Conservation (phyloP, 2,888 invertebrate genomes). For the Candidula unifasciata region DNA sequence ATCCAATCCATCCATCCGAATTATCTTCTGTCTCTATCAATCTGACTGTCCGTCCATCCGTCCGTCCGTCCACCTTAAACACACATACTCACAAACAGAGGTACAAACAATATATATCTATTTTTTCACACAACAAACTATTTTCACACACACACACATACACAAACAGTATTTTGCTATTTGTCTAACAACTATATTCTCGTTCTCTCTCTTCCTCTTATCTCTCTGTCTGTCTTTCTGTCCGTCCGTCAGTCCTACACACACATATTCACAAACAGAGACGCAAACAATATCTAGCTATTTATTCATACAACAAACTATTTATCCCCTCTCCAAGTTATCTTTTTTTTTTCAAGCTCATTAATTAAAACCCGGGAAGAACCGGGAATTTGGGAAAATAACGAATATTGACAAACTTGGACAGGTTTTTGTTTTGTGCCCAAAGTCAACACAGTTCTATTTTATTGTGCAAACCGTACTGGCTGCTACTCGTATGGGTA, state of each 20-base stretch:
- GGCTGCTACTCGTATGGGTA: background rate
- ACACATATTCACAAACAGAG: background rate
- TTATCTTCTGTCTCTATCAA: no score
- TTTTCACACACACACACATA: no score
- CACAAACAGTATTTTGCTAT: no score
- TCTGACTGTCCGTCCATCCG: no score
- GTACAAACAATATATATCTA: no score
- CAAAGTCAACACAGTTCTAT: slow-evolving; percentile 12
- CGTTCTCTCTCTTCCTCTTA: no score
- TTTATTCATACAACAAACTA: background rate
- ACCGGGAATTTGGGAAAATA: background rate
- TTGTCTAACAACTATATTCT: no score
- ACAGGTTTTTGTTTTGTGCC: slow-evolving; percentile 15
- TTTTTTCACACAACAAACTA: background rate
- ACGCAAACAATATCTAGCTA: no score
- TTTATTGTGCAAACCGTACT: slow-evolving; percentile 12
- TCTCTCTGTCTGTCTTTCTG: no score
- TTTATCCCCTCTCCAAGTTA: background rate
- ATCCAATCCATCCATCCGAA: no score
- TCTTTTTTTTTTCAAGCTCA: slow-evolving; percentile 11
- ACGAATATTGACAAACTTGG: slow-evolving; percentile 32
- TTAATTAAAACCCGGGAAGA: slow-evolving; percentile 1
- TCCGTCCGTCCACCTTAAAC: no score
- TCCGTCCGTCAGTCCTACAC: no score
- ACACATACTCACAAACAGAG: background rate